These are phyloP conservation scores for Campoplex nolae DNA, from an alignment of 2,888 invertebrate species.

Conservation along the genomic window DNA sequence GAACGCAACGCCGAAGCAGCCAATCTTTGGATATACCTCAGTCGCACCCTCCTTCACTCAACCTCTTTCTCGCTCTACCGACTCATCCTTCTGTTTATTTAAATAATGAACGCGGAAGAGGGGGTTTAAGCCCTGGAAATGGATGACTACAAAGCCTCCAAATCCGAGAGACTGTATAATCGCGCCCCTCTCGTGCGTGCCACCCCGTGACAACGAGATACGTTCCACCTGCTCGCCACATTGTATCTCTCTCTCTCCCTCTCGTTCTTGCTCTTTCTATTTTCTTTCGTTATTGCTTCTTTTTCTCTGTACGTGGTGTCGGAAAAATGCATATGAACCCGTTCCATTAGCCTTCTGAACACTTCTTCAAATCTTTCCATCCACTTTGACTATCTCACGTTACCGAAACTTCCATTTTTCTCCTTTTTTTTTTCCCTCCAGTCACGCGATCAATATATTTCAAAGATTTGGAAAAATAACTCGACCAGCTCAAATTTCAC, in stretches of 20 bases:
- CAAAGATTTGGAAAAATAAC: slow-evolving; percentile 60
- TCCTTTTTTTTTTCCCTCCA: slow-evolving; percentile 22
- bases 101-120: slow-evolving; percentile 81
- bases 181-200: slow-evolving; percentile 43
- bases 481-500: slow-evolving; percentile 47
- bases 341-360: slow-evolving; percentile 61
- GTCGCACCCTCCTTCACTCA: slow-evolving; percentile 63
- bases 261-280: slow-evolving; percentile 17
- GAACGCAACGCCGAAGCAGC: slow-evolving; percentile 72
- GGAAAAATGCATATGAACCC: slow-evolving; percentile 35
- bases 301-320: neutral
- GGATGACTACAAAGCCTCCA: slow-evolving; percentile 83
- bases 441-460: slow-evolving; percentile 43
- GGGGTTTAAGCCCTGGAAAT: slow-evolving; percentile 77
- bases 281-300: neutral
- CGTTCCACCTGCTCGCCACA: slow-evolving; percentile 68
- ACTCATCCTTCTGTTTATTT: slow-evolving; percentile 81
- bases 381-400: slow-evolving; percentile 60
- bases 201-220: slow-evolving; percentile 63
- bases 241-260: slow-evolving; percentile 29
- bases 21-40: slow-evolving; percentile 75
- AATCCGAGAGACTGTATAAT: slow-evolving; percentile 75
- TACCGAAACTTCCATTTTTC: slow-evolving; percentile 46
- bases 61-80: slow-evolving; percentile 65
- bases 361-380: slow-evolving; percentile 16